A percentile compares a stretch with the other conserved stretches of the same genome.
Evolutionary conservation across 2,113 vertebrate genomes (phyloP).

Genomic region (Panthera uncia): DNA sequence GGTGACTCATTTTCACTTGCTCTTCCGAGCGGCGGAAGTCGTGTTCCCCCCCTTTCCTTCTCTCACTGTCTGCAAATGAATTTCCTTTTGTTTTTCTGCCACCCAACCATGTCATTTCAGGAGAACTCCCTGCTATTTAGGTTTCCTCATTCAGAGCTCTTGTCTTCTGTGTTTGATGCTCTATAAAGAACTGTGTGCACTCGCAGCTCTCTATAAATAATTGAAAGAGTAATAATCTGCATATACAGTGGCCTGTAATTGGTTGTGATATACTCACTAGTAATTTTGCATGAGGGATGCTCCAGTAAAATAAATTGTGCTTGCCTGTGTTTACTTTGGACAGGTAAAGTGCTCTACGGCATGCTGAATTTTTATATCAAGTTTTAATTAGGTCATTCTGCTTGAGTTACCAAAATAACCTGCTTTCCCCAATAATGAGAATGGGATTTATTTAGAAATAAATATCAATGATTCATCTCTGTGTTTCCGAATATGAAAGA

Average conservation of each 20-base stretch:
- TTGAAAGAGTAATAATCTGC: conserved; percentile 79
- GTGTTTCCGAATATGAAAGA: conserved; percentile 40
- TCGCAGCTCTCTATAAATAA: conserved; percentile 74
- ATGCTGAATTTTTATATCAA: conserved; percentile 71
- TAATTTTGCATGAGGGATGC: conserved; percentile 69
- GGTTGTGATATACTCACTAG: conserved; percentile 72
- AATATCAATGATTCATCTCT: conserved; percentile 55
- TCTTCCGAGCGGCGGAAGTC: background rate
- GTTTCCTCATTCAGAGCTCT: conserved; percentile 61
- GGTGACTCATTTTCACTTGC: background rate
- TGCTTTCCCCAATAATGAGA: conserved; percentile 57
- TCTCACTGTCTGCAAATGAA: background rate
- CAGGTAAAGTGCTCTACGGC: conserved; percentile 67
- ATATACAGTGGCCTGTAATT: conserved; percentile 79
- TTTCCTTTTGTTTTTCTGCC: conserved; percentile 38
- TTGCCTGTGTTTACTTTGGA: conserved; percentile 71
- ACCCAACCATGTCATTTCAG: background rate
- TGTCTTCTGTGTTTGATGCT: conserved; percentile 60
- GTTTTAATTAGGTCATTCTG: conserved; percentile 77
- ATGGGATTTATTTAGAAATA: conserved; percentile 70
- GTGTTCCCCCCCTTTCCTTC: background rate
- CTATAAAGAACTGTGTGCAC: conserved; percentile 49
- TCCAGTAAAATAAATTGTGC: conserved; percentile 71
- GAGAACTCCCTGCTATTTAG: background rate
- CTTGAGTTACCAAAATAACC: conserved; percentile 70